A percentile compares a stretch with the other conserved stretches of the same genome.
Evolutionary conservation across 2,888 invertebrate species (phyloP).

Genomic region (Dermolepida albohirtum): DNA sequence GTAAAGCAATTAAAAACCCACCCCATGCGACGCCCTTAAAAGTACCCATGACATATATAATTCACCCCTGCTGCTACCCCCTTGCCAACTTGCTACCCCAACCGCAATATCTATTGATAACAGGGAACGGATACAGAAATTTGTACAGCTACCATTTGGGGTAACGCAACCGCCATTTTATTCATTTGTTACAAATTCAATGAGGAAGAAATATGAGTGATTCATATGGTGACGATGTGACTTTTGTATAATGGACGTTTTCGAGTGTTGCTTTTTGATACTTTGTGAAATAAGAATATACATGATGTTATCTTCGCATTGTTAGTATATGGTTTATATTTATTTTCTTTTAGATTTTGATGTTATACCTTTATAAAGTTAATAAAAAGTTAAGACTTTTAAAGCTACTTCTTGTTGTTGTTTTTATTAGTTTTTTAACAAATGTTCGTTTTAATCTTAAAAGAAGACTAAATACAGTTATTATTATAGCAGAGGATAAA

Average conservation of each 20-base stretch:
- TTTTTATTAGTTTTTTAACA: too few relatives aligned
- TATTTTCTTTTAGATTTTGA: too few relatives aligned
- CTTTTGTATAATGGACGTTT: background rate
- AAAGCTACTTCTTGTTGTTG: too few relatives aligned
- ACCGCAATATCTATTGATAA: slow-evolving; percentile 47
- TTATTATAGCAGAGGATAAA: too few relatives aligned
- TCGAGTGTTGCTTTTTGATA: too few relatives aligned
- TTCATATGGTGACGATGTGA: slow-evolving; percentile 30
- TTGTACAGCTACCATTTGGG: slow-evolving; percentile 41
- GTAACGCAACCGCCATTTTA: slow-evolving; percentile 41
- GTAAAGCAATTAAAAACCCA: slow-evolving; percentile 52
- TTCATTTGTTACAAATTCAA: slow-evolving; percentile 33
- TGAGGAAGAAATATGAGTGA: slow-evolving; percentile 34
- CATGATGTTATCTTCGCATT: too few relatives aligned
- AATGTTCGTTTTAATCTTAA: too few relatives aligned
- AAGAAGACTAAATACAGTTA: too few relatives aligned
- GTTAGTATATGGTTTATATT: too few relatives aligned
- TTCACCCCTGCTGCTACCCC: slow-evolving; percentile 49
- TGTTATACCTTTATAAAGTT: too few relatives aligned
- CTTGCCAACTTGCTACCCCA: slow-evolving; percentile 46
- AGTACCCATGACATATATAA: slow-evolving; percentile 47
- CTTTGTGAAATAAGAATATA: too few relatives aligned
- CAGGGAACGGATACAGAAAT: slow-evolving; percentile 40
- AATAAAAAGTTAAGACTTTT: too few relatives aligned
- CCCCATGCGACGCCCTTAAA: slow-evolving; percentile 50